Evolutionary conservation across 2,113 vertebrate genomes (phyloP), one percentile per base, ranked within the genome.

Genomic region (Dendropsophus ebraccatus): DNA sequence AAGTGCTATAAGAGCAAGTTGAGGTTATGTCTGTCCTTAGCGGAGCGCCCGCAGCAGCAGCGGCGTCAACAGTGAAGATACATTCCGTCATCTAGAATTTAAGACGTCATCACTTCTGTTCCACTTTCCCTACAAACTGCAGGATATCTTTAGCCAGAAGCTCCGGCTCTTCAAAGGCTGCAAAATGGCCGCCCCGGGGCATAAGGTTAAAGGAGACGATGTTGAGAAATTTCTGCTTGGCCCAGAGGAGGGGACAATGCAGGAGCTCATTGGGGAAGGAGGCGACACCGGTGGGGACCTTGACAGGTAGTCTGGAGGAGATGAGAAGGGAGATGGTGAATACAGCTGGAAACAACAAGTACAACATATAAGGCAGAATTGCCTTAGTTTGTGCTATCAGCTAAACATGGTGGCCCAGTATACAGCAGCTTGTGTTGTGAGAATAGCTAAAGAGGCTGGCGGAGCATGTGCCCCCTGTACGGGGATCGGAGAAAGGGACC

Each of bases 111-210:
- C 91, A 87, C 69, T 82, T 89, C 54, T 50, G 88, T 56, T 94
- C 93, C 54, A 91, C 87, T 89, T 88, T 88, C 19, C 73, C 88
- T 80, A 95, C 88, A 50, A 96, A 95, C 0, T 94, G 92, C 50
- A 84, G 37, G 87, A 95, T 90, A 83, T 95, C 94, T 88, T 82
- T 88, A 65, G 93, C 93, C 4, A 95, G 90, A 70, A 95, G 89
- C 77, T 90, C 81, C 0, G 95, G 94, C 82, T 96, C 93, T 84
- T 95, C 94, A 0, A 95, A 91, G 87, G 93, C 94, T 1, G 91
- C 91, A 0, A 95, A 95, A 84, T 95, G 94, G 30, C 94, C 93
- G 5, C 94, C 94, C 0, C 41, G 86, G 28, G 92, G 75, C 93
- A 95, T 93, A 89, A 92, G 92, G n/a, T 88, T 90, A 72, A 93